A percentile compares a stretch with the other conserved stretches of the same genome.
These are phyloP conservation scores for Drosophila virilis DNA, from an alignment of 1,140 invertebrate genomes.

Conservation along the genomic window DNA sequence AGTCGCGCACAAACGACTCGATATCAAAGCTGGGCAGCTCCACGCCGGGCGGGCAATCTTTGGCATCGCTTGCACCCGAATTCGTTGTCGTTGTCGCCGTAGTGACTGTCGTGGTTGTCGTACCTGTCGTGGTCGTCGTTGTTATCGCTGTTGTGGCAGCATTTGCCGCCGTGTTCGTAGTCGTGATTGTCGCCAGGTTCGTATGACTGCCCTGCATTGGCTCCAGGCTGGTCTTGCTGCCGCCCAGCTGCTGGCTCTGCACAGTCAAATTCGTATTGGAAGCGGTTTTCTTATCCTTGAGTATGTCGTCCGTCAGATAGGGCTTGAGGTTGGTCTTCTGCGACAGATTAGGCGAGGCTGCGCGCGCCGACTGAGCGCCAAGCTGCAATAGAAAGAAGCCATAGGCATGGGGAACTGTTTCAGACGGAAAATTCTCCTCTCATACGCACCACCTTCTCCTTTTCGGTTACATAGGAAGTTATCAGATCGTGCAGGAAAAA, in stretches of 20 bases:
- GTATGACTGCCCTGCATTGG: conserved; percentile 69
- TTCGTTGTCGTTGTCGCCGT: conserved; percentile 16
- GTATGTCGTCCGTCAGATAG: conserved; percentile 73
- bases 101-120: conserved; percentile 12
- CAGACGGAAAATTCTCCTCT: background rate
- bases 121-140: no score
- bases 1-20: conserved; percentile 86
- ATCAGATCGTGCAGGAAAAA: conserved; percentile 99
- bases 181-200: conserved; percentile 50
- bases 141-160: conserved; percentile 27
- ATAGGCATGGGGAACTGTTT: background rate
- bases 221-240: conserved; percentile 69
- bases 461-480: conserved; percentile 96
- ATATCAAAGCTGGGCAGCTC: conserved; percentile 70
- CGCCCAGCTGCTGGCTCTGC: conserved; percentile 65
- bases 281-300: conserved; percentile 65
- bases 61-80: conserved; percentile 32
- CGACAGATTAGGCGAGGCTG: conserved; percentile 82
- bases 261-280: conserved; percentile 67
- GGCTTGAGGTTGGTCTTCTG: conserved; percentile 76
- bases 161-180: conserved; percentile 14
- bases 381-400: conserved; percentile 47
- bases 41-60: conserved; percentile 23
- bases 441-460: conserved; percentile 91
- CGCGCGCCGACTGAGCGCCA: conserved; percentile 72